Evolutionary conservation across 2,888 invertebrate species (phyloP).

Genomic region (Papilio protenor): DNA sequence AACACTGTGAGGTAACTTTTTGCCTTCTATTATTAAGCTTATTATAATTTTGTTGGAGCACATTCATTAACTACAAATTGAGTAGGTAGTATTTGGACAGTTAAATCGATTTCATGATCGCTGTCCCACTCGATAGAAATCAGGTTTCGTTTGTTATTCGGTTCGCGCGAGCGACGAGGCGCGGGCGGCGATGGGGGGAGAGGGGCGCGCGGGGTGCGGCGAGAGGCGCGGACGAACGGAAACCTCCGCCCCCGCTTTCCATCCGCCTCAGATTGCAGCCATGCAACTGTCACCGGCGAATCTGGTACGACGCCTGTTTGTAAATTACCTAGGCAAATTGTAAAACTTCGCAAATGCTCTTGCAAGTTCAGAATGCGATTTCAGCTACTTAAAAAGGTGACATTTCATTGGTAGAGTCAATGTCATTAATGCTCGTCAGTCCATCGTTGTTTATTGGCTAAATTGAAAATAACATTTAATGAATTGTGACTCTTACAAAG

Average conservation of each 20-base stretch:
- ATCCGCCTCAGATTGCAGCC: slow-evolving; percentile 74
- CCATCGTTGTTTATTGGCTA: background rate
- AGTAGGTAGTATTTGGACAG: slow-evolving; percentile 29
- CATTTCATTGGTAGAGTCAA: background rate
- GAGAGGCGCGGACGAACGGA: slow-evolving; percentile 65
- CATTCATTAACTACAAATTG: slow-evolving; percentile 5
- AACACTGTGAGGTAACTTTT: background rate
- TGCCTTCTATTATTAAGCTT: background rate
- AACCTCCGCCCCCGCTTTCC: slow-evolving; percentile 79
- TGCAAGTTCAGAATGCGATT: background rate
- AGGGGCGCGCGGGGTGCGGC: slow-evolving; percentile 16
- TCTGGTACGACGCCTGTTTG: background rate
- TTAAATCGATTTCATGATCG: slow-evolving; percentile 46
- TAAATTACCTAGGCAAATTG: background rate
- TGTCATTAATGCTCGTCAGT: background rate
- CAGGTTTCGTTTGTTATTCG: slow-evolving; percentile 84
- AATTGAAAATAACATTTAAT: too few species aligned
- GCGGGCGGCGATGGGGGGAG: background rate
- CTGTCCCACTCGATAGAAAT: slow-evolving; percentile 80
- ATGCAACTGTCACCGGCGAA: slow-evolving; percentile 55
- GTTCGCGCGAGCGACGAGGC: slow-evolving; percentile 62
- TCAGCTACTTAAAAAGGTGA: background rate
- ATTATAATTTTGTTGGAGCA: background rate
- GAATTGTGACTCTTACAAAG: background rate
- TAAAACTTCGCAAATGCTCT: background rate